phyloP scores from a whole-genome alignment of 2,888 invertebrate genomes.

The Sarcophaga rosellei region DNA sequence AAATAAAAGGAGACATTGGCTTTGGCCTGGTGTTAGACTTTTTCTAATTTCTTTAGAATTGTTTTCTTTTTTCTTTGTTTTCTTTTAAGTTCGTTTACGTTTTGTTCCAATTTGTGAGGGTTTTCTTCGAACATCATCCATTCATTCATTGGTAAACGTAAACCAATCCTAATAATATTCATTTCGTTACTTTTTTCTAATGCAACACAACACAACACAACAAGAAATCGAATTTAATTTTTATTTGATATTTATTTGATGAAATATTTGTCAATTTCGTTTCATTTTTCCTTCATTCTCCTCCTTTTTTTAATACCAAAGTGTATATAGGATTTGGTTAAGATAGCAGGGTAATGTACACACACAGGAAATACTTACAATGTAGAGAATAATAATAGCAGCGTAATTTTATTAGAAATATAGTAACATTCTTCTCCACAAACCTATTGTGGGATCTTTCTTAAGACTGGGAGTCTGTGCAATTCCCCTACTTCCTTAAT shows the following conservation, averaged over 20 bases:
- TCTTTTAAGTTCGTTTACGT: background rate
- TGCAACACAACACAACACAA: background rate
- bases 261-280: conserved; percentile 12
- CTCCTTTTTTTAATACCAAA: background rate
- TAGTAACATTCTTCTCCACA: too few relatives aligned
- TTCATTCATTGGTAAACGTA: conserved; percentile 7
- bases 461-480: too few relatives aligned
- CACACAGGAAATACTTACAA: too few relatives aligned
- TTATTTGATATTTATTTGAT: conserved; percentile 56
- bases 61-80: background rate
- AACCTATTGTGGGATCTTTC: too few relatives aligned
- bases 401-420: too few relatives aligned
- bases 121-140: conserved; percentile 5
- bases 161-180: conserved; percentile 47
- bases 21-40: too few relatives aligned
- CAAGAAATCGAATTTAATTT: conserved; percentile 51
- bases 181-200: conserved; percentile 1
- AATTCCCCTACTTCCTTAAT: too few relatives aligned
- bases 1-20: too few relatives aligned
- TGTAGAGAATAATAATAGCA: too few relatives aligned
- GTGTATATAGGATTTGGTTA: background rate
- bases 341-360: background rate
- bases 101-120: conserved; percentile 4
- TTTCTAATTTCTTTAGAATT: background rate
- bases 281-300: too few relatives aligned